Evolutionary conservation across 2,888 invertebrate genomes (phyloP).

Genomic region (Lampropteryx suffumata): DNA sequence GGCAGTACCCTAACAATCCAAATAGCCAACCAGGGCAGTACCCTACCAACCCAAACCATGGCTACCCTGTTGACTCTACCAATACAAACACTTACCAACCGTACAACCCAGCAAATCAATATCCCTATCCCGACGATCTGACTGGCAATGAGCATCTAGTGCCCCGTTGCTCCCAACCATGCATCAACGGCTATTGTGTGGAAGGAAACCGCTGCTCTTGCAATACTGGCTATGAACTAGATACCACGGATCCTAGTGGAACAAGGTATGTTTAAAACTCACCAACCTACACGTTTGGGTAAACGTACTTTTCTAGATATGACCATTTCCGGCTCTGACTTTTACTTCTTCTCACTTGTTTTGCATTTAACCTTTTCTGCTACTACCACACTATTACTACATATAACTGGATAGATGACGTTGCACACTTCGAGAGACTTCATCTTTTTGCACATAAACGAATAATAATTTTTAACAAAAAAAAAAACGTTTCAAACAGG

Average conservation of each 20-base stretch:
- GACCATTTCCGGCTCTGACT: no score
- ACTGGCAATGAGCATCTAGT: slow-evolving; percentile 29
- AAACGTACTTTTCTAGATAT: no score
- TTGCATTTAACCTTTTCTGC: no score
- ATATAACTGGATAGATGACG: no score
- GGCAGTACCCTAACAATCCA: slow-evolving; percentile 2
- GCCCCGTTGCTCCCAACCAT: slow-evolving; percentile 82
- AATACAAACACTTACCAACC: slow-evolving; percentile 27
- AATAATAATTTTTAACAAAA: no score
- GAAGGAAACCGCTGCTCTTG: slow-evolving; percentile 79
- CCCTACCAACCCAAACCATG: slow-evolving; percentile 17
- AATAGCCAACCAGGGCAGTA: slow-evolving; percentile 12
- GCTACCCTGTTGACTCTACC: slow-evolving; percentile 10
- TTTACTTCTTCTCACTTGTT: no score
- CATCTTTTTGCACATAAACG: no score
- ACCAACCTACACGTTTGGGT: neutral
- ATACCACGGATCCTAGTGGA: slow-evolving; percentile 57
- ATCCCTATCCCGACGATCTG: slow-evolving; percentile 25
- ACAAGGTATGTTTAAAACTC: slow-evolving; percentile 47
- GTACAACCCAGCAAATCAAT: slow-evolving; percentile 23
- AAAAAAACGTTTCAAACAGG: no score
- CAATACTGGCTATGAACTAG: slow-evolving; percentile 74
- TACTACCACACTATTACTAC: no score
- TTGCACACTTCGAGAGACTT: no score
- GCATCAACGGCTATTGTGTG: slow-evolving; percentile 87